These are phyloP conservation scores for Apantesis nais DNA, from an alignment of 2,888 invertebrate species.

Conservation along the genomic window DNA sequence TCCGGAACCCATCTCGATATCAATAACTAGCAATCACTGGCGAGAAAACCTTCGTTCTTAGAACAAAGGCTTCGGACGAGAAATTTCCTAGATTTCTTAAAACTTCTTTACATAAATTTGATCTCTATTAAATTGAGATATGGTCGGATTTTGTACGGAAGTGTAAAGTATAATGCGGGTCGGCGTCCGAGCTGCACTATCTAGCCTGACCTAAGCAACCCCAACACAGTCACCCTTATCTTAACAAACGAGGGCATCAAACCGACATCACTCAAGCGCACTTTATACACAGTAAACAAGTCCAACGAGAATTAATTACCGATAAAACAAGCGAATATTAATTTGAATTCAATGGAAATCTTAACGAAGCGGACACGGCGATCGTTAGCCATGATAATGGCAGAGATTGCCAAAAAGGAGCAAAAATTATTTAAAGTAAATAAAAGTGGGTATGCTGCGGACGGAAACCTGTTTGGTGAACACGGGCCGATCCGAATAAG, in stretches of 20 bases:
- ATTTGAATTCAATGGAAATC: conserved; percentile 76
- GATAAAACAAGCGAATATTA: conserved; percentile 69
- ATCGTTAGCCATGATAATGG: conserved; percentile 82
- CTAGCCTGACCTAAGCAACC: conserved; percentile 77
- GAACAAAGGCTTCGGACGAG: conserved; percentile 37
- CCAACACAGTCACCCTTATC: conserved; percentile 74
- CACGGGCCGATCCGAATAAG: conserved; percentile 74
- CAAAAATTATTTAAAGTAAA: conserved; percentile 83
- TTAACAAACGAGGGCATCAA: conserved; percentile 78
- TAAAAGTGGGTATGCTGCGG: conserved; percentile 77
- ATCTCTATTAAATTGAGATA: conserved; percentile 36
- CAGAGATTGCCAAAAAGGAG: conserved; percentile 80
- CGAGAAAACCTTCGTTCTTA: conserved; percentile 29
- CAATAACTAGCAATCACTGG: conserved; percentile 28
- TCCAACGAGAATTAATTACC: conserved; percentile 63
- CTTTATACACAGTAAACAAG: conserved; percentile 72
- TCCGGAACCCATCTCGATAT: conserved; percentile 24
- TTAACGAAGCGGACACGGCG: conserved; percentile 75
- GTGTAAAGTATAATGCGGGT: conserved; percentile 51
- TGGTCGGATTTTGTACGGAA: conserved; percentile 33
- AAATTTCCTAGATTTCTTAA: conserved; percentile 24
- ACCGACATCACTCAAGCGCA: conserved; percentile 61
- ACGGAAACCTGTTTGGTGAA: conserved; percentile 71
- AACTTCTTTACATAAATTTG: conserved; percentile 29
- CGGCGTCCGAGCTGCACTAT: conserved; percentile 76